phyloP scores from a whole-genome alignment of 2,113 vertebrate genomes.

The Hirundichthys speculiger region DNA sequence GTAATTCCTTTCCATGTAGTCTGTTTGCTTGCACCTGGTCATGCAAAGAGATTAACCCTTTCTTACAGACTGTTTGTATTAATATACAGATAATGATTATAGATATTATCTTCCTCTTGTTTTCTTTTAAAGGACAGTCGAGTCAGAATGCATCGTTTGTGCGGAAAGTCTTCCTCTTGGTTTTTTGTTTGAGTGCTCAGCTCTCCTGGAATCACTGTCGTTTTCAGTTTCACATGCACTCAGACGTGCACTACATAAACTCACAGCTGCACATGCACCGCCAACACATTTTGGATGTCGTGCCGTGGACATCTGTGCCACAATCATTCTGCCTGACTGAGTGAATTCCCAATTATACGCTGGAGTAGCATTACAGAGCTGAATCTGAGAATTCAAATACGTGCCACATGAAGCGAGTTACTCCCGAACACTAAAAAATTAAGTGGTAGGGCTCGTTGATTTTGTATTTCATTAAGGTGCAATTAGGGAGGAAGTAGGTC shows the following conservation, averaged over 20 bases:
- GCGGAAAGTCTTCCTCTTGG: not conserved
- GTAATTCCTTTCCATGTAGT: too few species aligned
- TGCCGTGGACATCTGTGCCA: conserved; percentile 66
- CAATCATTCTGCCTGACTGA: conserved; percentile 64
- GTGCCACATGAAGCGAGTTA: conserved; percentile 52
- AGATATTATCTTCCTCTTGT: too few species aligned
- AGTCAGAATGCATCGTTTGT: too few species aligned
- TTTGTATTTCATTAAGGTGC: conserved; percentile 43
- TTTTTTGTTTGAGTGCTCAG: conserved; percentile 1
- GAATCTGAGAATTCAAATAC: conserved; percentile 67
- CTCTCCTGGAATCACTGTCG: conserved; percentile 20
- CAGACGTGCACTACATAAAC: conserved; percentile 20
- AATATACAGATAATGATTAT: too few species aligned
- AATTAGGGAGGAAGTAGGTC: conserved; percentile 56
- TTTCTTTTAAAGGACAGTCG: too few species aligned
- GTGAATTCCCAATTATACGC: conserved; percentile 74
- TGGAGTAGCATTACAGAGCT: conserved; percentile 71
- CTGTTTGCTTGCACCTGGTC: too few species aligned
- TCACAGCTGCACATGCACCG: conserved; percentile 10
- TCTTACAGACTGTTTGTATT: too few species aligned
- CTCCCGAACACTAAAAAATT: conserved; percentile 60
- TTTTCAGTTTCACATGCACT: conserved; percentile 19
- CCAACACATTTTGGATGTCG: conserved; percentile 17
- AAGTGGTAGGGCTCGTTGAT: conserved; percentile 42
- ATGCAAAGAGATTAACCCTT: too few species aligned